phyloP scores from a whole-genome alignment of 2,888 invertebrate species.

The Torymus aiolomorphi region DNA sequence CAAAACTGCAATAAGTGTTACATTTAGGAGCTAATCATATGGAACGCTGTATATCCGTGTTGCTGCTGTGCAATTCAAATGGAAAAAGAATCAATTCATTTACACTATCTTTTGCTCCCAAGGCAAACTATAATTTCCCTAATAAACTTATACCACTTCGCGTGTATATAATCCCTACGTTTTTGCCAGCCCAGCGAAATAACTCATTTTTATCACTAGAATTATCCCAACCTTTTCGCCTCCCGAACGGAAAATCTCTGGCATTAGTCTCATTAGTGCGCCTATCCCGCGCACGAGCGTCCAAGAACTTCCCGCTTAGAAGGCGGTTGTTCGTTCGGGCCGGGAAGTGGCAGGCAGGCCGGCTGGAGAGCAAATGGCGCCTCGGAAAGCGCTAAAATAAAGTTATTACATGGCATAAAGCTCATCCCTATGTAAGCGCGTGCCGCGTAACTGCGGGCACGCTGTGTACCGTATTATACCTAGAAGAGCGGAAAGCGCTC shows the following conservation, averaged over 20 bases:
- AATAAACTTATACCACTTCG: conserved; percentile 1
- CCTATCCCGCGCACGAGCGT: not conserved
- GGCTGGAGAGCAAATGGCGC: not conserved
- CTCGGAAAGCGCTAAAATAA: conserved; percentile 59
- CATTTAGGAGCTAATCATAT: no score
- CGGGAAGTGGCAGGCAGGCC: not conserved
- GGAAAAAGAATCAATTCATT: not conserved
- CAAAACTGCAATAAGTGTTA: no score
- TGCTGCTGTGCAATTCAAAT: no score
- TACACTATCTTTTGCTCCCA: no score
- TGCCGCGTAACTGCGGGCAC: not conserved
- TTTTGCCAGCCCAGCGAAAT: not conserved
- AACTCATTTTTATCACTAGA: conserved; percentile 9
- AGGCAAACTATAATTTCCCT: not conserved
- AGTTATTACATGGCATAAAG: conserved; percentile 60
- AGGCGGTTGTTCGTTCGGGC: not conserved
- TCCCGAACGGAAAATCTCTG: not conserved
- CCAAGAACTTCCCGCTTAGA: no score
- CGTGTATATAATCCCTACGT: not conserved
- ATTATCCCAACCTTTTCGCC: not conserved
- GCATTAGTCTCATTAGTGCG: conserved; percentile 14
- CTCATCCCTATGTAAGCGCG: not conserved
- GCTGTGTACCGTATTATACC: no score
- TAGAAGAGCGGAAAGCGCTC: no score
- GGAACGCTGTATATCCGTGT: no score